These are phyloP conservation scores for Caerostris extrusa DNA, from an alignment of 1,140 invertebrate species.

Conservation along the genomic window DNA sequence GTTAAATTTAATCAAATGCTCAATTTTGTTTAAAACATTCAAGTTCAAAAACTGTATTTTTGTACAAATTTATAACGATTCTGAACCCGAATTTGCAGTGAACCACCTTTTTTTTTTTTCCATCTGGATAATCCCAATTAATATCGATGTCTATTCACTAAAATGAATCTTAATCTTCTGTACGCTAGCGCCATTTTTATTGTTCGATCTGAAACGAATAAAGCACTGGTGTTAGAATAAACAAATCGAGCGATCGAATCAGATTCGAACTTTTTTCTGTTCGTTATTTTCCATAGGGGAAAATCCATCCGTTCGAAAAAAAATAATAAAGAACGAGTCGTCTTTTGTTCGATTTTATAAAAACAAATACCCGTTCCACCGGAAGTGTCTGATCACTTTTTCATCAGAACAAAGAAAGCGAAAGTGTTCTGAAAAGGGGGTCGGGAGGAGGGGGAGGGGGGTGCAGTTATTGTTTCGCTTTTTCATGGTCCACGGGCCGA, in stretches of 20 bases:
- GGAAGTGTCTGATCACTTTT: not conserved
- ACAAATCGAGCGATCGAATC: not conserved
- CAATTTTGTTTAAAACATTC: too few species aligned
- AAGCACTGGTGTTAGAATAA: not conserved
- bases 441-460: not conserved
- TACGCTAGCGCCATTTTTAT: not conserved
- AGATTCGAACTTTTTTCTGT: not conserved
- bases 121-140: not conserved
- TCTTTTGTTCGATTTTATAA: constrained; percentile 6
- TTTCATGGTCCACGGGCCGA: not conserved
- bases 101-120: too few species aligned
- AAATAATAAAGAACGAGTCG: not conserved
- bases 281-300: not conserved
- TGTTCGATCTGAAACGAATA: not conserved
- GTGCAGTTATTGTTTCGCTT: not conserved
- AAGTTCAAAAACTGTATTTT: too few species aligned
- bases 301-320: not conserved
- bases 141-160: not conserved
- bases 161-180: not conserved
- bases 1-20: too few species aligned
- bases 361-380: constrained; percentile 4
- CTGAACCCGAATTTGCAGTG: too few species aligned
- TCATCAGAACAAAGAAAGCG: not conserved
- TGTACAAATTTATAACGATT: too few species aligned
- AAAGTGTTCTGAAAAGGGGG: not conserved